phyloP scores from a whole-genome alignment of 2,113 vertebrate species.

The Etheostoma spectabile region DNA sequence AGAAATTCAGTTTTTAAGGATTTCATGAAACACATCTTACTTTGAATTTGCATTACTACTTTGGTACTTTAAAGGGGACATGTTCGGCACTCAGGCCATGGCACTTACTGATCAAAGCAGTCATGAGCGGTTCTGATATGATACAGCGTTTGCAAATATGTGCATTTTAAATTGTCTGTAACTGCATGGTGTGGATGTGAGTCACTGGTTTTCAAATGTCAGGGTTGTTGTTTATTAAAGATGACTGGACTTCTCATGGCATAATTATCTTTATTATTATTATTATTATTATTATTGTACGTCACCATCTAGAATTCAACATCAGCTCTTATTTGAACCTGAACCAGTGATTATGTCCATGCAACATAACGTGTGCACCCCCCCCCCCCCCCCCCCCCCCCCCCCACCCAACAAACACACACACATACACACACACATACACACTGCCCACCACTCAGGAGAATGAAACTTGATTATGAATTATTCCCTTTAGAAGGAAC shows the following conservation, averaged over 20 bases:
- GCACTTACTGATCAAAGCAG: not conserved
- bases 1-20: not conserved
- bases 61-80: not conserved
- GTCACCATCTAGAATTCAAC: not conserved
- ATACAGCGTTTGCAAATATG: not conserved
- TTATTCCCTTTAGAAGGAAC: slow-evolving; percentile 64
- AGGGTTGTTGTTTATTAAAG: slow-evolving; percentile 14
- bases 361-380: not conserved
- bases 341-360: not conserved
- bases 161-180: slow-evolving; percentile 3
- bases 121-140: not conserved
- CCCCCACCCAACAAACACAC: too few species aligned
- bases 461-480: slow-evolving; percentile 50
- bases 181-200: slow-evolving; percentile 13
- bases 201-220: slow-evolving; percentile 34
- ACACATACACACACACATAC: too few species aligned
- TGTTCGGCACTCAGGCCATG: not conserved
- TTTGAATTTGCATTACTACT: slow-evolving; percentile 1
- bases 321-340: not conserved
- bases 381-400: too few species aligned
- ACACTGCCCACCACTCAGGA: not conserved
- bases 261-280: not conserved
- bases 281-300: not conserved
- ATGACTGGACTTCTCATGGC: slow-evolving; percentile 1
- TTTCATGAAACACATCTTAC: slow-evolving; percentile 15